A percentile compares a stretch with the other conserved stretches of the same genome.
phyloP scores from a whole-genome alignment of 1,140 invertebrate genomes.

The Lethrus apterus region DNA sequence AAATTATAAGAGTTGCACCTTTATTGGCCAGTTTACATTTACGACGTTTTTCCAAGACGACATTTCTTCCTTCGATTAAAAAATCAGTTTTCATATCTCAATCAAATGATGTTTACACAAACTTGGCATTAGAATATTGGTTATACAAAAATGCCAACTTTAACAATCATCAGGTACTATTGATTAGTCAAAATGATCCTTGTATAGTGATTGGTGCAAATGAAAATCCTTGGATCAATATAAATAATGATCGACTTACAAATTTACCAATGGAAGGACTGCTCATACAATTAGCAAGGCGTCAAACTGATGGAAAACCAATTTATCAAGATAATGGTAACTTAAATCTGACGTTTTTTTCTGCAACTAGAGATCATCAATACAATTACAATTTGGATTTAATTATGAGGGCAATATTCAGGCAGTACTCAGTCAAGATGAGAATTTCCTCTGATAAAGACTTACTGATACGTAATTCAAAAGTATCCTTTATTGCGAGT shows the following conservation, averaged over 20 bases:
- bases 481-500: constrained; percentile 52
- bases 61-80: constrained; percentile 23
- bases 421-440: constrained; percentile 69
- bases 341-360: constrained; percentile 88
- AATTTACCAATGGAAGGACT: constrained; percentile 55
- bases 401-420: constrained; percentile 68
- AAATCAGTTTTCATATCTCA: constrained; percentile 89
- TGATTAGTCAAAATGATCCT: constrained; percentile 88
- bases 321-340: constrained; percentile 95
- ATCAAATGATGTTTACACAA: constrained; percentile 81
- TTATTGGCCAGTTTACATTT: constrained; percentile 12
- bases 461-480: constrained; percentile 72
- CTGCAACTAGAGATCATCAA: constrained; percentile 67
- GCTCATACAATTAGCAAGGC: constrained; percentile 61
- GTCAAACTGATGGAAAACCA: constrained; percentile 93
- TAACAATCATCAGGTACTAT: constrained; percentile 68
- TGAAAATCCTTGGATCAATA: constrained; percentile 95
- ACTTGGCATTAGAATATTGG: constrained; percentile 93
- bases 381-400: constrained; percentile 78
- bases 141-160: constrained; percentile 82
- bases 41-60: constrained; percentile 1
- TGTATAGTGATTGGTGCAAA: constrained; percentile 93
- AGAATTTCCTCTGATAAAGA: constrained; percentile 73
- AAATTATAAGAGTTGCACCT: constrained; percentile 19
- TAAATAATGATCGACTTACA: constrained; percentile 54